Conservation (phyloP, 2,797 vertebrate genomes). For the Macropus fuliginosus region DNA sequence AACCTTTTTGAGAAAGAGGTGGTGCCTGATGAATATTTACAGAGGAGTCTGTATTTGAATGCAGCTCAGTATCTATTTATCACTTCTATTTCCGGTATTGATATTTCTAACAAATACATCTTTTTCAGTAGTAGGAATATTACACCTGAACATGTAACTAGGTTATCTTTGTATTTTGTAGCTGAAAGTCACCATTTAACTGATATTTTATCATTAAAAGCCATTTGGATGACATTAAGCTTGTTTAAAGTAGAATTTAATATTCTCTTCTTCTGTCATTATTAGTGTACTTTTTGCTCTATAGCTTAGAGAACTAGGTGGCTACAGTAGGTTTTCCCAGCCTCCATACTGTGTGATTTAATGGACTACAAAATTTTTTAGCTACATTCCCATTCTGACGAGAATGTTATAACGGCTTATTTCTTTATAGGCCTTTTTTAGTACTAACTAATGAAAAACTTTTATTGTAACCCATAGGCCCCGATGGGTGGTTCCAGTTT, state of each 20-base stretch:
- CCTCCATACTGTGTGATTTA: background rate
- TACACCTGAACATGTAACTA: background rate
- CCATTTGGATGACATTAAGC: conserved; percentile 22
- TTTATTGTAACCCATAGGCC: conserved; percentile 87
- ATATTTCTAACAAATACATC: background rate
- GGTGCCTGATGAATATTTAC: background rate
- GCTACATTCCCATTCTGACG: conserved; percentile 39
- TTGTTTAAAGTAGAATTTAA: conserved; percentile 47
- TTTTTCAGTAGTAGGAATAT: background rate
- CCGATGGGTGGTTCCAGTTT: conserved; percentile 99
- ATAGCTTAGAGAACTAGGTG: background rate
- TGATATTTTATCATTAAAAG: conserved; percentile 39
- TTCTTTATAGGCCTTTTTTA: conserved; percentile 42
- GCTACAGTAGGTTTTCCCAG: background rate
- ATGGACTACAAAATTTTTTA: background rate
- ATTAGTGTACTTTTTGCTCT: conserved; percentile 22
- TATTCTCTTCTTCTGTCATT: conserved; percentile 1
- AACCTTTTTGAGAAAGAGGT: background rate
- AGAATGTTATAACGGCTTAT: conserved; percentile 52
- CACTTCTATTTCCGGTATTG: background rate
- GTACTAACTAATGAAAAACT: conserved; percentile 55
- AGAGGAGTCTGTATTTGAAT: background rate
- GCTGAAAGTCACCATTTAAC: conserved; percentile 45
- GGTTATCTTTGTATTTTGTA: conserved; percentile 33
- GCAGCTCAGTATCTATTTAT: background rate